Conservation (phyloP, 2,797 vertebrate genomes). For the Lithobates sylvaticus region DNA sequence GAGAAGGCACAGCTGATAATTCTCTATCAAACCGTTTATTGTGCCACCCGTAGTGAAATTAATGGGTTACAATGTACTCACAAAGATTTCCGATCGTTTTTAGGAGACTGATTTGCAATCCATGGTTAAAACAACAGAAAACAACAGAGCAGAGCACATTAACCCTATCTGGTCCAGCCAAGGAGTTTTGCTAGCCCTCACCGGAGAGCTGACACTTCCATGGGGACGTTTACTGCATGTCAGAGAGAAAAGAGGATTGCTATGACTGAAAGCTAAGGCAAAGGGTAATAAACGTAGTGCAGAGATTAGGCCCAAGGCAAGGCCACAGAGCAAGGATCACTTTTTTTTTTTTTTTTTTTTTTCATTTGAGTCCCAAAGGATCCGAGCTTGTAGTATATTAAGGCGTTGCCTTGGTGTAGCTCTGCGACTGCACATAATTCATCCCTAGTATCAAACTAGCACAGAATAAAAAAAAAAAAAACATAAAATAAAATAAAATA, state of each 20-base stretch:
- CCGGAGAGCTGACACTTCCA: conserved; percentile 29
- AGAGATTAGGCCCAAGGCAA: conserved; percentile 57
- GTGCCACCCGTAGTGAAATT: conserved; percentile 46
- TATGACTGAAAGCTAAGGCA: conserved; percentile 51
- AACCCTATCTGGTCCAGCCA: conserved; percentile 5
- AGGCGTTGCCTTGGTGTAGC: conserved; percentile 55
- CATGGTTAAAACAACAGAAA: conserved; percentile 44
- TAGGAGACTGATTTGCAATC: conserved; percentile 42
- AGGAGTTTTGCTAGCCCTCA: conserved; percentile 2
- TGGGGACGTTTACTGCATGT: conserved; percentile 28
- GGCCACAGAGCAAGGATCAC: conserved; percentile 53
- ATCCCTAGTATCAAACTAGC: conserved; percentile 16
- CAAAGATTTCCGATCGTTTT: conserved; percentile 55
- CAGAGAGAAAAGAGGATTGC: conserved; percentile 13
- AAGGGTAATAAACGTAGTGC: conserved; percentile 51
- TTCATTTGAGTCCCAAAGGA: conserved; percentile 33
- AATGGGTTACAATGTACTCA: conserved; percentile 55
- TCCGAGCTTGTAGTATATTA: conserved; percentile 29
- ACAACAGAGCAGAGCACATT: conserved; percentile 25
- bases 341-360: not conserved
- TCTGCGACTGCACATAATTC: conserved; percentile 12
- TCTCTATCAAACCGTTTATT: conserved; percentile 56
- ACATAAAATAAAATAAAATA: too few relatives aligned
- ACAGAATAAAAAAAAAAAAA: not conserved
- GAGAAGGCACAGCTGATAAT: conserved; percentile 27